These are phyloP conservation scores for Ivindomyrus marchei DNA, from an alignment of 2,113 vertebrate species.

Conservation along the genomic window DNA sequence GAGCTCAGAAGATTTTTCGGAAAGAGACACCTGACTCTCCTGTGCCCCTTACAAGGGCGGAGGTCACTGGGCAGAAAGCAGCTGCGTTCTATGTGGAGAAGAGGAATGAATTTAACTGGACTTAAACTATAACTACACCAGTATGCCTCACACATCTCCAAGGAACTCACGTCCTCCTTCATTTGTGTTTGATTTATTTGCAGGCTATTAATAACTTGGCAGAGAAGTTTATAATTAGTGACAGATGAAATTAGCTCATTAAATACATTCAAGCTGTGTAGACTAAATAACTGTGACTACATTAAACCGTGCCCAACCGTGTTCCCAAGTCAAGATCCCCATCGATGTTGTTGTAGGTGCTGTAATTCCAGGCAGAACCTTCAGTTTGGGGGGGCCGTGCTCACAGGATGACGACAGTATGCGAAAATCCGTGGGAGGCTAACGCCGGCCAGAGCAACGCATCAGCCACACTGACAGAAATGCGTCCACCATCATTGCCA, in stretches of 20 bases:
- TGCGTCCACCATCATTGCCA: background rate
- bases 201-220: background rate
- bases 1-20: background rate
- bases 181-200: background rate
- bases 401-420: background rate
- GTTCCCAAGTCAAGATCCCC: background rate
- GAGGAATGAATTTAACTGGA: background rate
- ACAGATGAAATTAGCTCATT: background rate
- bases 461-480: background rate
- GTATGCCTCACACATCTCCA: background rate
- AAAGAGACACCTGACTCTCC: background rate
- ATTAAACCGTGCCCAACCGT: background rate
- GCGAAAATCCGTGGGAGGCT: background rate
- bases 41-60: background rate
- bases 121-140: background rate
- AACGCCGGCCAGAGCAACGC: background rate
- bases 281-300: background rate
- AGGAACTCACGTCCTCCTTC: background rate
- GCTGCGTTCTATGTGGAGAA: background rate
- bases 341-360: background rate
- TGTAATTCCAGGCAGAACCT: background rate
- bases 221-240: slow-evolving; percentile 10
- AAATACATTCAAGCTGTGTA: slow-evolving; percentile 6
- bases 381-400: background rate
- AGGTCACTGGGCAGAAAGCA: background rate